Base-by-base conservation (phyloP, 2,113 vertebrate genomes). In the Spheniscus mendiculus region DNA sequence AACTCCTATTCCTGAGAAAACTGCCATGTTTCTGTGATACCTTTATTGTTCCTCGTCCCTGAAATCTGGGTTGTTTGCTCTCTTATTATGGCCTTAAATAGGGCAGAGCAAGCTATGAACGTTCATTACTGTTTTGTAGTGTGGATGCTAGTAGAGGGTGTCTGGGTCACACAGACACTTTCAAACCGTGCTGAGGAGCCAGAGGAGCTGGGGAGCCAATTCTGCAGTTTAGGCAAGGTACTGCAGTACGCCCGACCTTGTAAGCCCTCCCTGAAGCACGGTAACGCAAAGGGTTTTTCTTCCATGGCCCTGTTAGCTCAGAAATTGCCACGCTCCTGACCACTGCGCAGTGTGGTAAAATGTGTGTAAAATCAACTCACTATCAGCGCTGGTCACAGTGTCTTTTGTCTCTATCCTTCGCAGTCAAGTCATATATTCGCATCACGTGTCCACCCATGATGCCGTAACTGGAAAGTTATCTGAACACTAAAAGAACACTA, bases 201-300 rank as follows among this genome's bases (percentile, higher is more conserved):
- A 44, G 53, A 34, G 47, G n/a, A 13, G 36, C 30, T 38, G 36
- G 9, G 23, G 45, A 77, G 30, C 21, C 45, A 32, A 3, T 8
- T 66, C 56, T 69, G 65, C 52, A 7, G 15, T 4, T 26, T 15
- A 72, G 67, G 23, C 11, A 40, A 44, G 66, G 73, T 38, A 13
- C 9, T 10, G 55, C 77, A 84, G 55, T 26, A 9, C 1, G 5
- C 49, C 34, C 0, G 2, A 26, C 70, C 56, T 59, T 6, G 8
- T 0, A 6, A 72, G 34, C 36, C 73, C 23, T 83, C 36, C 16
- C 0, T 29, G 40, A 44, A 80, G 66, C 63, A 34, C 2, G 1
- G 4, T 6, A 30, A 32, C 1, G 15, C n/a, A 27, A 50, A 80
- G 15, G 0, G 2, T 4, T 87, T 50, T 50, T 32, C n/a, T 40